Percentiles rank a stretch among this genome's conserved stretches.
These are phyloP conservation scores for Microplitis demolitor DNA, from an alignment of 1,140 invertebrate genomes.

Conservation along the genomic window DNA sequence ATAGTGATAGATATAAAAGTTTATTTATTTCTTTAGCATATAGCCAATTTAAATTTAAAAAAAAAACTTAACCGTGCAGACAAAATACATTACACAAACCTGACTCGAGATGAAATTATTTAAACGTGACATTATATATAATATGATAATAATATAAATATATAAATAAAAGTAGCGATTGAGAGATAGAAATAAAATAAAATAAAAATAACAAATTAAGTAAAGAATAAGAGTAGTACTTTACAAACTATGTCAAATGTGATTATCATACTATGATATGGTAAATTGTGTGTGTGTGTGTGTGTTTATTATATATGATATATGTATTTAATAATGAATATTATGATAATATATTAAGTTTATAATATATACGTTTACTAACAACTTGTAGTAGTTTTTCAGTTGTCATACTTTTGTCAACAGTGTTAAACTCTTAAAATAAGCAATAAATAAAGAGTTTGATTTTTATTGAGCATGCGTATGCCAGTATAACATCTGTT, in stretches of 20 bases:
- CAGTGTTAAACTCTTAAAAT: constrained; percentile 11
- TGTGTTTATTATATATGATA: neutral
- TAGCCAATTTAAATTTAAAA: neutral
- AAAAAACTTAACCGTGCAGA: constrained; percentile 10
- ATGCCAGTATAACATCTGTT: constrained; percentile 11
- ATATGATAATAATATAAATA: neutral
- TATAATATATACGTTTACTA: neutral
- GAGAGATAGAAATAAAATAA: neutral
- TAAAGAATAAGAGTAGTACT: neutral
- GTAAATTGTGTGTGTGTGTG: neutral
- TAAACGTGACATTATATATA: neutral
- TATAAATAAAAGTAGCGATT: neutral
- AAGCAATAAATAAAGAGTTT: constrained; percentile 16
- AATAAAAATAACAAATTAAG: neutral
- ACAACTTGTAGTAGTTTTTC: neutral
- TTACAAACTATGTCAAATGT: neutral
- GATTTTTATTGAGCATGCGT: constrained; percentile 6
- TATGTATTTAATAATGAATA: neutral
- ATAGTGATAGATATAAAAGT: too few relatives aligned
- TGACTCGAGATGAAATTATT: constrained; percentile 3
- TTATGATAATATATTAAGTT: neutral
- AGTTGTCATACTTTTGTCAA: neutral
- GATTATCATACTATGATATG: neutral
- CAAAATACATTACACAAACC: constrained; percentile 10
- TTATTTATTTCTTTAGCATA: neutral